Conservation (phyloP, 2,888 invertebrate species). For the Sericinus montela region DNA sequence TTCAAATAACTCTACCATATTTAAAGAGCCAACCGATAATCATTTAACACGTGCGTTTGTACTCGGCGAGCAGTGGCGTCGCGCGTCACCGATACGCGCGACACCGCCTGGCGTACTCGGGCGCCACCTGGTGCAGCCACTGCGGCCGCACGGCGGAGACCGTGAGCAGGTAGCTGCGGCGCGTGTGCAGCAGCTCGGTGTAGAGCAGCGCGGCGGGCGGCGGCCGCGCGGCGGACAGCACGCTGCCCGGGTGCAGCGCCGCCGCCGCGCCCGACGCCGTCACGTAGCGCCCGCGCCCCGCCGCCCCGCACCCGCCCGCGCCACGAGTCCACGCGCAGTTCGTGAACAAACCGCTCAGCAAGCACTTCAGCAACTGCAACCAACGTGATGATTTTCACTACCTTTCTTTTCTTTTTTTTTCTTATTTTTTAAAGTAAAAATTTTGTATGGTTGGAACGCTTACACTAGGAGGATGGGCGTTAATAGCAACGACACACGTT, state of each 20-base stretch:
- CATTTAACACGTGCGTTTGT: no score
- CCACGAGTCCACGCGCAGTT: constrained; percentile 90
- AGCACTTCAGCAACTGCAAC: constrained; percentile 83
- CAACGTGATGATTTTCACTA: not conserved
- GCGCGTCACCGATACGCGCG: constrained; percentile 51
- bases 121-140: constrained; percentile 82
- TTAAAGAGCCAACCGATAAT: no score
- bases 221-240: constrained; percentile 79
- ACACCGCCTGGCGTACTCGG: constrained; percentile 57
- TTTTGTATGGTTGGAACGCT: no score
- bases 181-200: constrained; percentile 93
- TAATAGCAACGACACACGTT: no score
- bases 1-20: no score
- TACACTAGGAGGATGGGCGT: no score
- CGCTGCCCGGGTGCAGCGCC: constrained; percentile 91
- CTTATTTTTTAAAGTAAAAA: no score
- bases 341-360: constrained; percentile 89
- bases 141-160: constrained; percentile 88
- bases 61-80: no score
- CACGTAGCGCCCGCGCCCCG: constrained; percentile 80
- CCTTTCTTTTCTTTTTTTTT: no score
- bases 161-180: constrained; percentile 88
- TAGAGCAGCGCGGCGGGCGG: constrained; percentile 87
- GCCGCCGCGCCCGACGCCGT: constrained; percentile 73
- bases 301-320: constrained; percentile 75